Percentiles rank a stretch among this genome's conserved stretches.
phyloP scores from a whole-genome alignment of 1,140 invertebrate species.

The Tetramorium alpestre region DNA sequence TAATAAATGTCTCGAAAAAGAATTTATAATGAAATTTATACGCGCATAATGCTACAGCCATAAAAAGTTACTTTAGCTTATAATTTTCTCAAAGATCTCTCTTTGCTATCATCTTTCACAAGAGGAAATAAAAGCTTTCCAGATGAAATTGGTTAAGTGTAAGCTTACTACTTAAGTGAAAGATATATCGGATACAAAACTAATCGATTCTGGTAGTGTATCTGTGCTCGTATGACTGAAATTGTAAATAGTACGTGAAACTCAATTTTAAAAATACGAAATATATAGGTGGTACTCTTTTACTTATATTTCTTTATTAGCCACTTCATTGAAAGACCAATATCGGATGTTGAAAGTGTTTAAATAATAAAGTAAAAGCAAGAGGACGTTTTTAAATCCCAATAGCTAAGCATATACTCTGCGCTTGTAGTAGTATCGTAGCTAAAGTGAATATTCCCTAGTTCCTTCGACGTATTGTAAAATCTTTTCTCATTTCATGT shows the following conservation, averaged over 20 bases:
- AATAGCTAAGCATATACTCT: constrained; percentile 72
- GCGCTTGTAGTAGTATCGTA: constrained; percentile 73
- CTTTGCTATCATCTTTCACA: constrained; percentile 65
- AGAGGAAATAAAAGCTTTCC: constrained; percentile 57
- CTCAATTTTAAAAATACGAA: constrained; percentile 63
- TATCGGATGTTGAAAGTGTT: constrained; percentile 70
- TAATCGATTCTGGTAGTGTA: constrained; percentile 65
- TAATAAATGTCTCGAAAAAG: constrained; percentile 22
- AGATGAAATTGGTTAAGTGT: constrained; percentile 59
- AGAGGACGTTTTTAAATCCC: constrained; percentile 73
- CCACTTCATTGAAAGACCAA: constrained; percentile 72
- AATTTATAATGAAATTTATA: constrained; percentile 36
- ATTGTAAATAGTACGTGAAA: constrained; percentile 76
- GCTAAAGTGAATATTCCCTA: constrained; percentile 68
- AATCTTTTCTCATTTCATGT: constrained; percentile 65
- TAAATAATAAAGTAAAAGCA: constrained; percentile 69
- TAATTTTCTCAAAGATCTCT: constrained; percentile 65
- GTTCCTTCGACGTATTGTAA: constrained; percentile 68
- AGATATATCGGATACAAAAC: constrained; percentile 65
- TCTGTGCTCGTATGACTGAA: constrained; percentile 75
- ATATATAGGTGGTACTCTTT: constrained; percentile 67
- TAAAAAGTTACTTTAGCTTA: constrained; percentile 67
- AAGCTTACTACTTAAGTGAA: constrained; percentile 66
- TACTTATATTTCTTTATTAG: constrained; percentile 70
- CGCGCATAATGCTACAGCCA: constrained; percentile 64